These are phyloP conservation scores for Subanguina moxae DNA, from an alignment of 1,140 invertebrate species.

Conservation along the genomic window DNA sequence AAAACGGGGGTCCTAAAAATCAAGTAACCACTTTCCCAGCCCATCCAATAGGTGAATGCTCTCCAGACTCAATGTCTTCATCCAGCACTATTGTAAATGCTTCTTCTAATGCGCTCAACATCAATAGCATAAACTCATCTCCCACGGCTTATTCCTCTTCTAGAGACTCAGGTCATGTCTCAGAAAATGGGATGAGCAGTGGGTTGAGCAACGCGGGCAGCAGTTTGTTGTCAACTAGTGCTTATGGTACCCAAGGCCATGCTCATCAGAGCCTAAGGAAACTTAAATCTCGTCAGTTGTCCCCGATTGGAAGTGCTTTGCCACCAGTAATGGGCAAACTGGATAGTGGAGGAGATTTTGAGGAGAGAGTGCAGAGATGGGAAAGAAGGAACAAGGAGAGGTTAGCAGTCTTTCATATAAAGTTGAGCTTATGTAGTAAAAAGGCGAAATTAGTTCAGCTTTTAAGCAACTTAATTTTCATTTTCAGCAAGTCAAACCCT, in stretches of 20 bases:
- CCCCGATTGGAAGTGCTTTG: not conserved
- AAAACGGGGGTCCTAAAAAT: not conserved
- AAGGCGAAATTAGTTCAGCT: too few relatives aligned
- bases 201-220: not conserved
- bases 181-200: not conserved
- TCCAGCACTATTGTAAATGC: not conserved
- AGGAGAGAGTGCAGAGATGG: constrained; percentile 2
- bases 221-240: too few relatives aligned
- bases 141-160: not conserved
- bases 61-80: not conserved
- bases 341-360: not conserved
- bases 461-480: too few relatives aligned
- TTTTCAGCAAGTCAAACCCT: too few relatives aligned
- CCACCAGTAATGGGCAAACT: too few relatives aligned
- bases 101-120: too few relatives aligned
- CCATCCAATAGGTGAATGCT: not conserved
- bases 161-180: not conserved
- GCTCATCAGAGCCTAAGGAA: not conserved
- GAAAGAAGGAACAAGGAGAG: not conserved
- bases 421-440: too few relatives aligned
- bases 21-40: not conserved
- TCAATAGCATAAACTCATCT: not conserved
- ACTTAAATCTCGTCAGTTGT: not conserved
- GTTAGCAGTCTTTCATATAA: not conserved
- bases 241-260: not conserved